These are phyloP conservation scores for Meloidogyne floridensis DNA, from an alignment of 1,140 invertebrate species.

Conservation along the genomic window DNA sequence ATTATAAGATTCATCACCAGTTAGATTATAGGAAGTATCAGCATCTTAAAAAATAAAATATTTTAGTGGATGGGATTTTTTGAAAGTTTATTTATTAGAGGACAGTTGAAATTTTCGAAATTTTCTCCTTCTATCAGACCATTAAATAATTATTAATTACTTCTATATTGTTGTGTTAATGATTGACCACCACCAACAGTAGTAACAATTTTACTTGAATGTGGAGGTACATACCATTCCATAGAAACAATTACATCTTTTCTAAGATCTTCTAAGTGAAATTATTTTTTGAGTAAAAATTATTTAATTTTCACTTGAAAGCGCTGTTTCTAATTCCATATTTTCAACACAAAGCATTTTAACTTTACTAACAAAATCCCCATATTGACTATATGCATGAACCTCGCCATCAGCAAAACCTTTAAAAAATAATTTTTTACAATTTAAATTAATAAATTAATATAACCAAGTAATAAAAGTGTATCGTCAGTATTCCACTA, in stretches of 20 bases:
- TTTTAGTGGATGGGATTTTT: not conserved
- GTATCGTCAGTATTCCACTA: constrained; percentile 93
- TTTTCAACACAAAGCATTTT: constrained; percentile 52
- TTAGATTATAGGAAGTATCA: constrained; percentile 71
- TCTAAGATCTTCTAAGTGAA: constrained; percentile 48
- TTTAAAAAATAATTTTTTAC: not conserved
- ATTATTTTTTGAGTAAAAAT: too few relatives aligned
- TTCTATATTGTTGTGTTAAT: constrained; percentile 7
- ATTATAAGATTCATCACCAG: constrained; percentile 69
- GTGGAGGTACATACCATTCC: constrained; percentile 55
- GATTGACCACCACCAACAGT: not conserved
- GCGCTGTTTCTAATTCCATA: constrained; percentile 57
- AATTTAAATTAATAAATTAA: not conserved
- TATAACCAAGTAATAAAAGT: constrained; percentile 80
- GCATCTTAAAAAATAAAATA: constrained; percentile 74
- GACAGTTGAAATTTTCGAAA: too few relatives aligned
- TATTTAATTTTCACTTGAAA: constrained; percentile 16
- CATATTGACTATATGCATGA: constrained; percentile 90
- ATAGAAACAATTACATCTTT: constrained; percentile 58
- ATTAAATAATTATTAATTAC: not conserved
- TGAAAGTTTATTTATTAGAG: too few relatives aligned
- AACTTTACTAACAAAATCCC: constrained; percentile 72
- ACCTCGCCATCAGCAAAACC: constrained; percentile 71
- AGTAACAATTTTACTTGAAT: constrained; percentile 37
- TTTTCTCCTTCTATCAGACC: too few relatives aligned